Conservation (phyloP, 2,888 invertebrate species). For the Cremastobaeus sp. region DNA sequence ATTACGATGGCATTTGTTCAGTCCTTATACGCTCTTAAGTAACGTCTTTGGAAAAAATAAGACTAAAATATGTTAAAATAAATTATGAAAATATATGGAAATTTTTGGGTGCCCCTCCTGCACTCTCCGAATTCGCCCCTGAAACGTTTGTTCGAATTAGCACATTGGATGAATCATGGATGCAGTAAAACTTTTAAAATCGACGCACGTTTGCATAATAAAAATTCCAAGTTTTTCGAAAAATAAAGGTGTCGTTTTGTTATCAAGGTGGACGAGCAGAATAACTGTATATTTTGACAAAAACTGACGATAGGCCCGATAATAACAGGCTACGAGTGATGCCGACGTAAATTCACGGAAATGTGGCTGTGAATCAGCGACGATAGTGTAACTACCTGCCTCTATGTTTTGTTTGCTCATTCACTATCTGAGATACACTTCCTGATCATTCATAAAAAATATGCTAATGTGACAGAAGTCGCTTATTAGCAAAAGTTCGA, state of each 20-base stretch:
- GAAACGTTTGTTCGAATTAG: neutral
- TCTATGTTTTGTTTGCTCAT: conserved; percentile 22
- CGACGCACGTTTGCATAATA: neutral
- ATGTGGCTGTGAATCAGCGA: conserved; percentile 36
- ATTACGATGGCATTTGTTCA: no score
- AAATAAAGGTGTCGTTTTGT: neutral
- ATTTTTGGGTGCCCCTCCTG: no score
- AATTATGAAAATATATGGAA: no score
- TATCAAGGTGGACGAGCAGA: conserved; percentile 14
- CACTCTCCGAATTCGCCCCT: no score
- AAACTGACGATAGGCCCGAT: neutral
- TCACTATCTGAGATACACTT: conserved; percentile 18
- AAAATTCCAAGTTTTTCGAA: neutral
- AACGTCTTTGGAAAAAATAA: no score
- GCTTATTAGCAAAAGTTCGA: neutral
- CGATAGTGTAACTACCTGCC: conserved; percentile 18
- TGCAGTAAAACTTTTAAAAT: conserved; percentile 13
- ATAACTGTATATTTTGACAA: conserved; percentile 21
- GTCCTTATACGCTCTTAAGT: no score
- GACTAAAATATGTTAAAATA: no score
- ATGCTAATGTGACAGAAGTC: conserved; percentile 12
- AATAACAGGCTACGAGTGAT: conserved; percentile 22
- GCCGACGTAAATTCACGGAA: conserved; percentile 40
- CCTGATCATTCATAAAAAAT: conserved; percentile 44
- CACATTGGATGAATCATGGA: conserved; percentile 4